Evolutionary conservation across 1,140 invertebrate species (phyloP), one percentile per base, ranked within the genome.

Genomic region (Olivierus martensii): DNA sequence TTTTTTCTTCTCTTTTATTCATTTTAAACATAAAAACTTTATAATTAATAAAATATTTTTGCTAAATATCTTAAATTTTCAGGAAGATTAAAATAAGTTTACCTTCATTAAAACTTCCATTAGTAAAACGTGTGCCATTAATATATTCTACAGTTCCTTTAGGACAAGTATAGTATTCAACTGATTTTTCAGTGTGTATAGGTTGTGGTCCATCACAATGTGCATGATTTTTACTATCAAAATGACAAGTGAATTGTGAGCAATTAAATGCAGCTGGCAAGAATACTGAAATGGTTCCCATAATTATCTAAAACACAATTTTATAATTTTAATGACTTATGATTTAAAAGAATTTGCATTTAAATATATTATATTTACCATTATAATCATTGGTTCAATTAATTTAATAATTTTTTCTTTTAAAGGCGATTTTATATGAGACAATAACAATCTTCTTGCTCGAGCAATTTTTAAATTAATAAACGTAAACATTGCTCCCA

Each of bases 401-500:
- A 53, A 42, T 9, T 53, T 45, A 10, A 48, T 2, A 12, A 21
- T n/a, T 15, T 48, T 38, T 15, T 42, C 36, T 1, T 46, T 2
- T 9, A 10, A 21, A 4, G 18, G 15, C 11, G 45, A 48, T 42
- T 53, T 47, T 12, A 53, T 35, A 14, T 19, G 35, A 19, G 46
- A 41, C 3, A 53, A 36, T 2, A 53, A 18, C 21, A 43, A 19
- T 21, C 51, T 47, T 36, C 57, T 48, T 14, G n/a, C 22, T 39
- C 52, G 36, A 3, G 89, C 81, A 15, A 98, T 74, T 66, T 80
- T 86, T 56, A 84, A 86, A 68, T 99, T 99, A 2, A 96, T 74
- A 58, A 82, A 73, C 69, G 95, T 97, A 80, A 93, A 99, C 7
- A 90, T 65, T n/a, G 94, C 87, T 2, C 95, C 95, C 0, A 86